phyloP scores from a whole-genome alignment of 2,888 invertebrate species.

The Rhorus exstirpatorius region DNA sequence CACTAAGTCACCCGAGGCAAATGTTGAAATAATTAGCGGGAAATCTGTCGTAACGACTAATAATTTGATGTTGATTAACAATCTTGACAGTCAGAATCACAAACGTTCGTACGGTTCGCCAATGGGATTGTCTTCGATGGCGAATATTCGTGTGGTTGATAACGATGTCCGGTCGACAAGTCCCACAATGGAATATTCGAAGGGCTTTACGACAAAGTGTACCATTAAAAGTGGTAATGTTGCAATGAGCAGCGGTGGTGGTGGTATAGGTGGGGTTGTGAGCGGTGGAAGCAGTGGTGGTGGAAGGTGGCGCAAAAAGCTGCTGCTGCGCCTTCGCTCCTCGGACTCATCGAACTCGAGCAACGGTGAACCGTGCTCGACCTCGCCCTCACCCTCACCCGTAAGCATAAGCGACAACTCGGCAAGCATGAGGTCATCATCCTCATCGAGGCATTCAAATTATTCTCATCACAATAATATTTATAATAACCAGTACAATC shows the following conservation, averaged over 20 bases:
- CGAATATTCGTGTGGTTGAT: conserved; percentile 51
- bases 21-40: conserved; percentile 50
- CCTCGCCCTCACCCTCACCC: conserved; percentile 78
- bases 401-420: conserved; percentile 75
- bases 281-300: conserved; percentile 75
- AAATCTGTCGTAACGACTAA: background rate
- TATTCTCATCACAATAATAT: conserved; percentile 46
- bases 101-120: conserved; percentile 32
- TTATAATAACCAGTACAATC: conserved; percentile 47
- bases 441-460: conserved; percentile 63
- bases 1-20: conserved; percentile 47
- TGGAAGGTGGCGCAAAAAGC: conserved; percentile 87
- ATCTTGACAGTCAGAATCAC: conserved; percentile 10
- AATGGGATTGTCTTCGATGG: conserved; percentile 32
- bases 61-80: conserved; percentile 45
- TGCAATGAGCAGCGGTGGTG: conserved; percentile 33
- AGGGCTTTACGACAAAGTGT: conserved; percentile 43
- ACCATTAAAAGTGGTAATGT: conserved; percentile 28
- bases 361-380: conserved; percentile 77
- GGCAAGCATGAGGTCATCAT: conserved; percentile 67
- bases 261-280: conserved; percentile 17
- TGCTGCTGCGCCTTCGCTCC: conserved; percentile 87
- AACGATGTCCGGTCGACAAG: conserved; percentile 35
- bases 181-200: conserved; percentile 30
- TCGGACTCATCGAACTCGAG: conserved; percentile 83